Percentiles rank a stretch among this genome's conserved stretches.
Evolutionary conservation across 2,888 invertebrate genomes (phyloP).

Genomic region (Odontocolon sp.): DNA sequence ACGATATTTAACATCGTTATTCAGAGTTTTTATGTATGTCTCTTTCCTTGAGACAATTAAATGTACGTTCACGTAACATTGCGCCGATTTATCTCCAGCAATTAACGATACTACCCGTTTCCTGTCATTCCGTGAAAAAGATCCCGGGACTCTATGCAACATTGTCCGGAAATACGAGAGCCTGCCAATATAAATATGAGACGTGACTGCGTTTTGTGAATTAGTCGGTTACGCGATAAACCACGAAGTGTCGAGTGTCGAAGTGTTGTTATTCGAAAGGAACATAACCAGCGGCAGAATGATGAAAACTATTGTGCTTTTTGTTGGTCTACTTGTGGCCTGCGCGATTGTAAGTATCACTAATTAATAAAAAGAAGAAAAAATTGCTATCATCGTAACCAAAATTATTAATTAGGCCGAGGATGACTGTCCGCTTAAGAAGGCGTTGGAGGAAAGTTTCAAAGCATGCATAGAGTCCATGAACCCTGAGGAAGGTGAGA

Average conservation of each 20-base stretch:
- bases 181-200: constrained; percentile 49
- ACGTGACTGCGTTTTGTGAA: neutral
- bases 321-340: constrained; percentile 23
- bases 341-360: constrained; percentile 30
- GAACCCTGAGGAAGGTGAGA: constrained; percentile 51
- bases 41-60: constrained; percentile 21
- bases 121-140: constrained; percentile 43
- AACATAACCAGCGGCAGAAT: neutral
- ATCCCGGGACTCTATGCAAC: neutral
- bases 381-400: neutral
- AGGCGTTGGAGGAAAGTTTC: constrained; percentile 25
- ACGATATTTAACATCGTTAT: too few relatives aligned
- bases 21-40: neutral
- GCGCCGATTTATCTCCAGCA: constrained; percentile 39
- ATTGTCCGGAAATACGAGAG: constrained; percentile 6
- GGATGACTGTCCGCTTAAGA: constrained; percentile 42
- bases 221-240: constrained; percentile 24
- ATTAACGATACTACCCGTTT: constrained; percentile 48
- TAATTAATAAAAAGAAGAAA: neutral
- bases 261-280: neutral
- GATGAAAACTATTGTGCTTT: constrained; percentile 37
- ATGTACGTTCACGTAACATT: constrained; percentile 43
- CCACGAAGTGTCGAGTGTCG: neutral
- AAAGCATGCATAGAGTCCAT: constrained; percentile 45
- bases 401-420: neutral